Evolutionary conservation across 2,888 invertebrate species (phyloP), one percentile per base, ranked within the genome.

Genomic region (Eilema griseolum): DNA sequence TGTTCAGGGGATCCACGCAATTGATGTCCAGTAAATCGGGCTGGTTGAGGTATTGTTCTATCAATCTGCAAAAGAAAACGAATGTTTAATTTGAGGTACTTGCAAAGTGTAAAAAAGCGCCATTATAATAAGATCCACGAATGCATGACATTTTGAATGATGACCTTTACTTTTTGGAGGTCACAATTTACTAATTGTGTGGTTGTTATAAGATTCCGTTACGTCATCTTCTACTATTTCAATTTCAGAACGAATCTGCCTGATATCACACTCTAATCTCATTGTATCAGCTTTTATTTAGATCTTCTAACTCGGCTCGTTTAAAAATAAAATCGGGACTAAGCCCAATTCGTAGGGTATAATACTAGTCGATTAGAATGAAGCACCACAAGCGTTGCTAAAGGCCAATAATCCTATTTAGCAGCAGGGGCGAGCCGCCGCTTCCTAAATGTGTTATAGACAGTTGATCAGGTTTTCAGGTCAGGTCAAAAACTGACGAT

Each of bases 1-100:
- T 95, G 88, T 99, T 99, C 71, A 99, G 95, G 0, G 99, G 99
- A 93, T 99, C 99, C 74, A 98, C 98, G 91, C 99, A 99, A 94
- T 99, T 98, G 85, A 99, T 97, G 93, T 99, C 98, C 79, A 99
- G 96, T 33, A 97, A 93, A 10, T 97, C 97, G 0, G 97, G 96
- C 66, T 96, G 95, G 2, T 95, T 95, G 2, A 84, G 81, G 83
- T 95, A 96, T 86, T 97, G 96, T 64, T 98, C 97, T 71, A 98
- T 96, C 64, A 98, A 95, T 85, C 98, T 98, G 88, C 23, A 1
- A 33, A 85, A 79, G 67, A 67, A 66, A 68, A 62, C 31, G 56
- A 16, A 16, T 4, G 23, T 52, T 7, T 60, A 46, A n/a, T n/a
- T 2, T 2, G n/a, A 3, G 52, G n/a, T 10, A n/a, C n/a, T n/a